A percentile compares a stretch with the other conserved stretches of the same genome.
Evolutionary conservation across 2,113 vertebrate species (phyloP).

Genomic region (Dinomys branickii): DNA sequence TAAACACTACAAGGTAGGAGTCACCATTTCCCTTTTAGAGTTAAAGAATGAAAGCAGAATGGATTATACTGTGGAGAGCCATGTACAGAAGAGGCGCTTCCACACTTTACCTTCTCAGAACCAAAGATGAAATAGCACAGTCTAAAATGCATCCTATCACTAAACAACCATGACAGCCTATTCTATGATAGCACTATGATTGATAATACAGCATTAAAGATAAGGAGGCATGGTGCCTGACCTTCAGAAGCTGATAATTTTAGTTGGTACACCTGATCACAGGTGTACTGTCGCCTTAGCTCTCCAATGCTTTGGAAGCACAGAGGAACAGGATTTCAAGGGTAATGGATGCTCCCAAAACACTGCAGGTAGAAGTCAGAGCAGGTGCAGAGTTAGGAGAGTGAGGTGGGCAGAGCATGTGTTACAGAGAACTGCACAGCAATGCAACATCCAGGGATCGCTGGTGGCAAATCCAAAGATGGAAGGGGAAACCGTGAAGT

Average conservation of each 20-base stretch:
- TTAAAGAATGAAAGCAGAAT: not conserved
- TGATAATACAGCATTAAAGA: not conserved
- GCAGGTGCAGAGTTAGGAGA: not conserved
- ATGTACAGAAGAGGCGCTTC: not conserved
- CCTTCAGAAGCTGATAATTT: not conserved
- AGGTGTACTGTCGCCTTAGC: not conserved
- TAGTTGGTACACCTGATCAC: not conserved
- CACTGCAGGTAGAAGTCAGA: not conserved
- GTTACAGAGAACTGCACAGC: not conserved
- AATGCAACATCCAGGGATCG: not conserved
- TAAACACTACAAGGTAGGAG: not conserved
- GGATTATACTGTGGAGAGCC: not conserved
- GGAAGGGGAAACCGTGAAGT: not conserved
- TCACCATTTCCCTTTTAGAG: not conserved
- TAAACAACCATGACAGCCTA: not conserved
- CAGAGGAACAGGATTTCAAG: not conserved
- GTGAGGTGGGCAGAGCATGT: not conserved
- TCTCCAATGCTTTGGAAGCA: not conserved
- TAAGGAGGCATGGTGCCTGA: not conserved
- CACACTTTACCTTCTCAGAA: not conserved
- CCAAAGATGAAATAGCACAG: not conserved
- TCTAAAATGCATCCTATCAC: not conserved
- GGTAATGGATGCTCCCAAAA: not conserved
- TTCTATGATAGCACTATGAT: not conserved
- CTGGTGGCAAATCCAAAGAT: not conserved